Conservation (phyloP, 2,888 invertebrate genomes). For the Leptogaster cylindrica region DNA sequence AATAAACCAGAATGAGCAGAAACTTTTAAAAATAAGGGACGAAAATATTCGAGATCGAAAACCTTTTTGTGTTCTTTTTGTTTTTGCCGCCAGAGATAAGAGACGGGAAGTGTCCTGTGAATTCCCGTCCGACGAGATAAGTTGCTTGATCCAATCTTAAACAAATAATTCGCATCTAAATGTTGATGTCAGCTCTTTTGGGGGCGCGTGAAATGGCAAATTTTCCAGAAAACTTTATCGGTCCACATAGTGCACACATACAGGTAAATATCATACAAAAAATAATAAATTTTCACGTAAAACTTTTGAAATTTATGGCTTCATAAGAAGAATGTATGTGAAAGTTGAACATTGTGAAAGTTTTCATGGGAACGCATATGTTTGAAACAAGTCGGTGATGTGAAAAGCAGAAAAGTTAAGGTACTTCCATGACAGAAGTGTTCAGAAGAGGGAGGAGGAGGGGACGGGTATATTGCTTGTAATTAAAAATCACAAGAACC, state of each 20-base stretch:
- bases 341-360: constrained; percentile 31
- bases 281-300: constrained; percentile 35
- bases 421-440: too few species aligned
- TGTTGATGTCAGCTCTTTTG: constrained; percentile 30
- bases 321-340: constrained; percentile 31
- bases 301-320: constrained; percentile 34
- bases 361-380: constrained; percentile 35
- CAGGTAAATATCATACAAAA: constrained; percentile 17
- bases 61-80: too few species aligned
- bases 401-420: constrained; percentile 27
- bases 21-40: too few species aligned
- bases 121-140: too few species aligned
- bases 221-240: constrained; percentile 29
- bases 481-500: constrained; percentile 22
- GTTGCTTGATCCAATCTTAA: constrained; percentile 10
- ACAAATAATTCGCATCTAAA: constrained; percentile 27
- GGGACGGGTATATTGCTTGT: constrained; percentile 17
- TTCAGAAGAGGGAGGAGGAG: too few species aligned
- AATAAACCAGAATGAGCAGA: too few species aligned
- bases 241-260: not conserved
- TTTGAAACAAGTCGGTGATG: constrained; percentile 15
- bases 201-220: constrained; percentile 1
- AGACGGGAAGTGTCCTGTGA: too few species aligned
- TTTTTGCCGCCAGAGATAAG: too few species aligned
- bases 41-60: too few species aligned